Base-by-base conservation (phyloP, 2,113 vertebrate species). In the Grantiella picta region DNA sequence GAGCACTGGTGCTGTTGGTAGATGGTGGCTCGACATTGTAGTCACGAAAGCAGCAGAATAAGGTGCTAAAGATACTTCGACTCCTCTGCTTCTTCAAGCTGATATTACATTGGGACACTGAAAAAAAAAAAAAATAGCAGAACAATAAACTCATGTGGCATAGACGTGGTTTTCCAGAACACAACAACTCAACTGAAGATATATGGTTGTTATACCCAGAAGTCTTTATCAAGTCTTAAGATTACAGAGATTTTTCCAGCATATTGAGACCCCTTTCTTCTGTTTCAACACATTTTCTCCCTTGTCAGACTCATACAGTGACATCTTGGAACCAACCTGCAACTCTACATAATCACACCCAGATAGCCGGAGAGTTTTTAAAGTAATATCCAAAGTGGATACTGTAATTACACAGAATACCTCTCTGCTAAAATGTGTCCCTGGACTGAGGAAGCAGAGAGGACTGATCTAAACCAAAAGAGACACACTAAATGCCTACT, bases 1-100 rank as follows among this genome's bases (percentile, higher is more conserved):
- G 98, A 94, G 98, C 98, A 76, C 98, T 97, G 81, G 97, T 98
- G 98, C 98, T 99, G 95, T 98, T 98, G 98, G 98, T 98, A 42
- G 98, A 96, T 15, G 99, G 98, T 52, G 98, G 97, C 72, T 99
- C 99, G 94, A 98, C 99, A 98, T 99, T 98, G 97, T 99, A 99
- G 97, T 99, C 98, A 68, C 99, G 99, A 98, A 99, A 99, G 97
- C 99, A 99, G 98, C 99, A 99, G 98, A 99, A 99, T 98, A 99
- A 99, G 64, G 99, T 99, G 97, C 99, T 99, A 96, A 99, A 99
- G 97, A 99, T 99, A 97, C 99, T 99, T 69, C 99, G 97, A 97
- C 98, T 99, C 57, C 99, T 98, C 92, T 99, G 99, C 97, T 99
- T 99, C 98, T 99, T 99, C 94, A 99, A 95, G 98, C 98, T 99